Percentiles rank a stretch among this genome's conserved stretches.
Evolutionary conservation across 2,797 vertebrate species (phyloP).

Genomic region (Gadopsis bispinosus): DNA sequence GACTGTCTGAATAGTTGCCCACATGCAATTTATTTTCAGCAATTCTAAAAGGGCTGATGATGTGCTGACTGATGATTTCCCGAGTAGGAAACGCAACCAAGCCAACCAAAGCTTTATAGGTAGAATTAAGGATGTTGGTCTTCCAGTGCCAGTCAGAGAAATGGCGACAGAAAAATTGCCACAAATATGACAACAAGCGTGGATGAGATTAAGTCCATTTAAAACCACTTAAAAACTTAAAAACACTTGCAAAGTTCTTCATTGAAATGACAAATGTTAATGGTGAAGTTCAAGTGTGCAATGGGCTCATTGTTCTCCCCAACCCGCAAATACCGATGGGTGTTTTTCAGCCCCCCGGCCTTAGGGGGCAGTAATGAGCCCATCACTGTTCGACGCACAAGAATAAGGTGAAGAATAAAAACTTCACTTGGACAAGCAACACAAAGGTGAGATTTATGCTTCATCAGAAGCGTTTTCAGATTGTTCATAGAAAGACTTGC

Average conservation of each 20-base stretch:
- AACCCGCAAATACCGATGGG: too few relatives aligned
- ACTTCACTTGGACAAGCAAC: too few relatives aligned
- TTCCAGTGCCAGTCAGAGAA: background rate
- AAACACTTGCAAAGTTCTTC: too few relatives aligned
- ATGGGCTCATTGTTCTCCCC: too few relatives aligned
- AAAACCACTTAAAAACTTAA: too few relatives aligned
- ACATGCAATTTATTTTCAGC: background rate
- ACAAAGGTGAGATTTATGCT: too few relatives aligned
- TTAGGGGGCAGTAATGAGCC: background rate
- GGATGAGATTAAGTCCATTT: background rate
- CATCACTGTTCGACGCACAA: background rate
- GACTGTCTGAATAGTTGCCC: background rate
- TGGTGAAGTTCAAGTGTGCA: background rate
- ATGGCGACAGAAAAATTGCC: background rate
- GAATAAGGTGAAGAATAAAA: background rate
- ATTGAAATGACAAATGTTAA: background rate
- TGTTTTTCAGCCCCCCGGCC: too few relatives aligned
- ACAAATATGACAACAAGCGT: background rate
- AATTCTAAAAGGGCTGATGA: background rate
- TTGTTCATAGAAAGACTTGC: too few relatives aligned
- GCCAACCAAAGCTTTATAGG: background rate
- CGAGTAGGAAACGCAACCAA: background rate
- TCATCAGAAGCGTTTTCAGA: too few relatives aligned
- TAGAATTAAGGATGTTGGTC: background rate
- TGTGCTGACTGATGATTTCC: background rate